Base-by-base conservation (phyloP, 2,797 vertebrate species). In the Echiichthys vipera region DNA sequence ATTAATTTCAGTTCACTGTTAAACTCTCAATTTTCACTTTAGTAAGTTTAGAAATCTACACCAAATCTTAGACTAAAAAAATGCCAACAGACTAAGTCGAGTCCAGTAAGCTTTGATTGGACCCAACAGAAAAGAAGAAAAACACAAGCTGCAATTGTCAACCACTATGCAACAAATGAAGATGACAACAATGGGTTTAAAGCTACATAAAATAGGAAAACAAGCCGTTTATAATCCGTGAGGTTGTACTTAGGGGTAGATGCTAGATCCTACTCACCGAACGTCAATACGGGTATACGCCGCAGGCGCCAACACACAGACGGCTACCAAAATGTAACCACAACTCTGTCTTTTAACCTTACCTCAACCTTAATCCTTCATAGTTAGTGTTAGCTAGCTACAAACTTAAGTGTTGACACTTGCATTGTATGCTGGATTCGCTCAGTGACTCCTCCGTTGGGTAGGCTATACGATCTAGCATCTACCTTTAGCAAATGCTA, bases 1-100 rank as follows among this genome's bases (percentile, higher is more conserved):
- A 56, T 51, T 72, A 10, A 71, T 77, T 73, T 81, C n/a, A n/a
- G n/a, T n/a, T n/a, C 30, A 56, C 75, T 62, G 63, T 65, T 71
- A 47, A 81, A 77, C 20, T 73, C 47, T 59, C 15, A 49, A 15
- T 66, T 76, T 83, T 68, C 43, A 51, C 50, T 22, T 66, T 34
- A 77, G 7, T 14, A 27, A 71, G n/a, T 71, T 65, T 37, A 53
- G 18, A 66, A 72, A 54, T 53, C 24, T 4, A 15, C 10, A 74
- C 36, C 34, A 66, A 77, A 54, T 65, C 30, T 15, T 2, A 32
- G 25, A 24, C 30, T 40, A 65, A 25, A 46, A 61, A 47, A 18
- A 30, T 43, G 6, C 36, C 75, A 65, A 77, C 46, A 57, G 29
- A 63, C 6, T 50, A n/a, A 57, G 34, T 57, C 58, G 14, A 18